Evolutionary conservation across 2,888 invertebrate species (phyloP).

Genomic region (Stenurella melanura): DNA sequence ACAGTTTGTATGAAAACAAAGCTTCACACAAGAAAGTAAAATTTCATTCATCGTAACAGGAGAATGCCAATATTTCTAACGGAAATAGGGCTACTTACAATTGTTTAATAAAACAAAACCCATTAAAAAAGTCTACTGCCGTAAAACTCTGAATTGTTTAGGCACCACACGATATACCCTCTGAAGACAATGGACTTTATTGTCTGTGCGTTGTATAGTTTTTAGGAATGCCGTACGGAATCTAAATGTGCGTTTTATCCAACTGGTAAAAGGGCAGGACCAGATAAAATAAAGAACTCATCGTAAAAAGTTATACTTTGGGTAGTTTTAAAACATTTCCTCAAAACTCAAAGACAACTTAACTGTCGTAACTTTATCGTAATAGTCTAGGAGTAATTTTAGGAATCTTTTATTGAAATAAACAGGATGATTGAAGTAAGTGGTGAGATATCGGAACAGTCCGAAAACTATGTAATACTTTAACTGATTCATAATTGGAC

Average conservation of each 20-base stretch:
- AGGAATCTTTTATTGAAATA: slow-evolving; percentile 17
- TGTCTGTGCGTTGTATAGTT: slow-evolving; percentile 52
- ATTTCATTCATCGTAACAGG: background rate
- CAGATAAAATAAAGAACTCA: slow-evolving; percentile 50
- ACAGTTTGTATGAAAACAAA: no score
- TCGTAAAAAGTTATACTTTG: slow-evolving; percentile 43
- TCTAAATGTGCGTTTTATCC: slow-evolving; percentile 55
- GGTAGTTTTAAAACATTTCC: slow-evolving; percentile 15
- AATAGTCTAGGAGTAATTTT: slow-evolving; percentile 12
- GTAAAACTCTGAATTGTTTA: slow-evolving; percentile 34
- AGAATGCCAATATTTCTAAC: background rate
- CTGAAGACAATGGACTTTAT: slow-evolving; percentile 52
- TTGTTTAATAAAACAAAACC: background rate
- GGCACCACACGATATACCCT: slow-evolving; percentile 24
- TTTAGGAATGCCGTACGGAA: slow-evolving; percentile 55
- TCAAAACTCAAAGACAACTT: slow-evolving; percentile 18
- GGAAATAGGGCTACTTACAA: background rate
- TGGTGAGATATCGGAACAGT: background rate
- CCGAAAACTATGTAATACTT: background rate
- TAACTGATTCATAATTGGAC: background rate
- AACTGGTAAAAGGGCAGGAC: slow-evolving; percentile 33
- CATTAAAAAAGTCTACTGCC: slow-evolving; percentile 14
- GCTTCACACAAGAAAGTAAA: no score
- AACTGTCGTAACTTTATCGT: slow-evolving; percentile 40
- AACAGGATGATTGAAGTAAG: no score